These are phyloP conservation scores for Synergus umbraculus DNA, from an alignment of 2,888 invertebrate genomes.

Conservation along the genomic window DNA sequence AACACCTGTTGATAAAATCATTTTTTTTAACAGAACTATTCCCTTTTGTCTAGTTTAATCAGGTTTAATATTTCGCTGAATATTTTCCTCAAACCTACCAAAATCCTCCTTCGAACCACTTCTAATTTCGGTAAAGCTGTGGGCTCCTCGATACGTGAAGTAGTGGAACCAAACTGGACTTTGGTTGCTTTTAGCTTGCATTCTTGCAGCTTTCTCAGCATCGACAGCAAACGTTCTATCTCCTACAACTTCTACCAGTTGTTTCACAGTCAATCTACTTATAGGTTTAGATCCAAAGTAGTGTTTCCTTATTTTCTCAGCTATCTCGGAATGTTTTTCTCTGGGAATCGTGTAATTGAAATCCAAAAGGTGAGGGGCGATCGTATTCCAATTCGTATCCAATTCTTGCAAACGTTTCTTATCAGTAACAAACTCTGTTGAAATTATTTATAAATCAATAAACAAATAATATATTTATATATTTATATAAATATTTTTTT, in stretches of 20 bases:
- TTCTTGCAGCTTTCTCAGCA: slow-evolving; percentile 81
- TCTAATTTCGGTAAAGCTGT: slow-evolving; percentile 80
- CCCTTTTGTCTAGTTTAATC: no score
- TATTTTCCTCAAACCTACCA: slow-evolving; percentile 74
- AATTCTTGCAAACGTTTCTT: slow-evolving; percentile 78
- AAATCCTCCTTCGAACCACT: slow-evolving; percentile 79
- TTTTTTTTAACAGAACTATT: no score
- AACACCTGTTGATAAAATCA: slow-evolving; percentile 78
- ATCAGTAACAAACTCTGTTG: slow-evolving; percentile 73
- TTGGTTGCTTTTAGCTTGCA: slow-evolving; percentile 80
- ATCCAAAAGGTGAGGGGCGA: slow-evolving; percentile 82
- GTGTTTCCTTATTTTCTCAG: slow-evolving; percentile 79
- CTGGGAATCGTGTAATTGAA: slow-evolving; percentile 81
- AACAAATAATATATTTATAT: neutral
- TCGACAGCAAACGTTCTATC: slow-evolving; percentile 83
- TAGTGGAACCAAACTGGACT: slow-evolving; percentile 83
- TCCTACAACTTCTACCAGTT: slow-evolving; percentile 80
- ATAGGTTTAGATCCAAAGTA: slow-evolving; percentile 80
- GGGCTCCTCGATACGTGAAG: slow-evolving; percentile 81
- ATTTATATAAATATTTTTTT: slow-evolving; percentile 28
- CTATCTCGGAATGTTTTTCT: slow-evolving; percentile 76
- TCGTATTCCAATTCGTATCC: slow-evolving; percentile 80
- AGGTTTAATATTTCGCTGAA: no score
- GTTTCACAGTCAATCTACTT: slow-evolving; percentile 66
- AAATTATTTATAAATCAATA: slow-evolving; percentile 34